Evolutionary conservation across 2,888 invertebrate species (phyloP).

Genomic region (Laothoe populi): DNA sequence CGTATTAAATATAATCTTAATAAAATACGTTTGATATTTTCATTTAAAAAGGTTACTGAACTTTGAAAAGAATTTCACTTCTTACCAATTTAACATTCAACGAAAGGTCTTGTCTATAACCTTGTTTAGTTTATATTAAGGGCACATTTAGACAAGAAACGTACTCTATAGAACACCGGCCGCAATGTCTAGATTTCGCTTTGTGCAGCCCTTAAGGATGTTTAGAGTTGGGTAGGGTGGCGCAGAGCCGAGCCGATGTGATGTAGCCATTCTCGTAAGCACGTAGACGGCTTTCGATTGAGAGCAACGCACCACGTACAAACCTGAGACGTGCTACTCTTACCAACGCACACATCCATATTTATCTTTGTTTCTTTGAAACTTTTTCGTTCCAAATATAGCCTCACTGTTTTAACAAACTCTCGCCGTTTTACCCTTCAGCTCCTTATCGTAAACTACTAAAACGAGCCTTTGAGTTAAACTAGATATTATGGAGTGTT

Average conservation of each 20-base stretch:
- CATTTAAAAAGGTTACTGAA: conserved; percentile 14
- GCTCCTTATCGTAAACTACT: conserved; percentile 6
- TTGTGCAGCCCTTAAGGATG: conserved; percentile 32
- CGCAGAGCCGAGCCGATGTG: conserved; percentile 29
- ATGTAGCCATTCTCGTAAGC: conserved; percentile 36
- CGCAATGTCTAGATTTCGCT: conserved; percentile 32
- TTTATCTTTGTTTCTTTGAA: conserved; percentile 55
- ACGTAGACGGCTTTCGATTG: conserved; percentile 50
- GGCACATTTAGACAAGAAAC: conserved; percentile 29
- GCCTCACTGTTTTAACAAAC: conserved; percentile 30
- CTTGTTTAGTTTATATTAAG: conserved; percentile 27
- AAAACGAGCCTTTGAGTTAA: neutral
- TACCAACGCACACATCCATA: conserved; percentile 55
- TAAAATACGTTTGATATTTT: neutral
- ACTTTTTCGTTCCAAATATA: conserved; percentile 62
- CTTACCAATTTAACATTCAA: conserved; percentile 30
- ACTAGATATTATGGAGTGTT: conserved; percentile 1
- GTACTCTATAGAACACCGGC: neutral
- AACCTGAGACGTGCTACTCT: conserved; percentile 55
- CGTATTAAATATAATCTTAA: too few species aligned
- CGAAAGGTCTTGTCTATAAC: conserved; percentile 15
- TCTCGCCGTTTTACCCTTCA: neutral
- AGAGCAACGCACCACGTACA: conserved; percentile 57
- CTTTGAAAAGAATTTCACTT: conserved; percentile 27
- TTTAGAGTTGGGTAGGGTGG: conserved; percentile 30